Base-by-base conservation (phyloP, 2,113 vertebrate species). In the Mesembrinibis cayennensis region DNA sequence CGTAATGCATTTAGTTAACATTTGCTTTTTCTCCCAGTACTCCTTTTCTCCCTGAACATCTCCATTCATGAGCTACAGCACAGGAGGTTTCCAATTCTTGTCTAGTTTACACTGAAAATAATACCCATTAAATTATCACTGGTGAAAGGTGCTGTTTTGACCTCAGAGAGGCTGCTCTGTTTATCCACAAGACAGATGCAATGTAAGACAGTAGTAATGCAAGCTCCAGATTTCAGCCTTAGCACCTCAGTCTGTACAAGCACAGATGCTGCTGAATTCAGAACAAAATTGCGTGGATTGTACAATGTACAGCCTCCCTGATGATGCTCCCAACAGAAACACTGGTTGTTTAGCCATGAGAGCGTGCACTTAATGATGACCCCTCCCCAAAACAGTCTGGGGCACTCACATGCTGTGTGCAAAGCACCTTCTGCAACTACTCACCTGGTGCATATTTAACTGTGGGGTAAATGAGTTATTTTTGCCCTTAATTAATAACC, bases 21-120 rank as follows among this genome's bases (percentile, higher is more conserved):
- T 96, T 97, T 95, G 91, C 93, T 97, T 96, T 91, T 87, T 94
- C 91, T 97, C 89, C 73, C 77, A 69, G 83, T 74, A 71, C 81
- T 97, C 69, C 89, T 89, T 79, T 67, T 76, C 91, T 81, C 82
- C 87, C 84, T 71, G 82, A 95, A 96, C 94, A 93, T 95, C 89
- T 93, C 94, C 93, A 95, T 97, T 94, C 96, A 96, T 11, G 11
- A 94, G 87, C 93, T 82, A 49, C 74, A 69, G 66, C 53, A 44
- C 67, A 40, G 59, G 40, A 94, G 59, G 50, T 55, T 95, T 96
- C 95, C 94, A 97, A 49, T 90, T 71, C 90, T 88, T 74, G 38
- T 67, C 74, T 77, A 70, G 66, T 80, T 95, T 70, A 95, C 0
- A 0, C 67, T 73, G 89, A 93, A 96, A 94, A 88, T 86, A 55